Conservation (phyloP, 2,888 invertebrate species). For the Ectemnius lituratus region DNA sequence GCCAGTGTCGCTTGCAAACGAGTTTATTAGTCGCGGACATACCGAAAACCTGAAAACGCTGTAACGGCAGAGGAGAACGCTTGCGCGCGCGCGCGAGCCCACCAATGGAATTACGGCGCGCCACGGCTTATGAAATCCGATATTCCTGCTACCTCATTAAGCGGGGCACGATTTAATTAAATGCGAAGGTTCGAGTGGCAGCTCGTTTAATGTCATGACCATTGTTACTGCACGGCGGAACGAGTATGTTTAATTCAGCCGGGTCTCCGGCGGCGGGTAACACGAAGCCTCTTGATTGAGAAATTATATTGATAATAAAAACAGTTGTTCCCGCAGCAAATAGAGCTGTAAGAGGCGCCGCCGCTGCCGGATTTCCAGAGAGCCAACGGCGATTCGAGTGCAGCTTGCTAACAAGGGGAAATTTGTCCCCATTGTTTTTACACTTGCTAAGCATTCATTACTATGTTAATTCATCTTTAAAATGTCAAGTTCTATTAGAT, state of each 20-base stretch:
- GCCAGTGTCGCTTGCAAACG: slow-evolving; percentile 33
- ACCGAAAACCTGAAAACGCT: slow-evolving; percentile 38
- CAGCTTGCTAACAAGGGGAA: too few relatives aligned
- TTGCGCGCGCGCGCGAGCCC: neutral
- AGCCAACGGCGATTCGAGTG: too few relatives aligned
- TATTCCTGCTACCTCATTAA: slow-evolving; percentile 36
- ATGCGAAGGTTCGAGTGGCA: slow-evolving; percentile 24
- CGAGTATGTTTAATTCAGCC: neutral
- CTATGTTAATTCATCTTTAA: too few relatives aligned
- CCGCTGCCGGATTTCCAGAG: too few relatives aligned
- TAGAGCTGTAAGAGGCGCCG: neutral
- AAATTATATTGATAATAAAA: slow-evolving; percentile 9
- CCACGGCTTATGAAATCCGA: slow-evolving; percentile 29
- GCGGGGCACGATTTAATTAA: slow-evolving; percentile 32
- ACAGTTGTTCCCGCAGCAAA: neutral
- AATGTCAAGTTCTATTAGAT: too few relatives aligned
- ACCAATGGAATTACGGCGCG: slow-evolving; percentile 33
- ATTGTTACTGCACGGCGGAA: slow-evolving; percentile 21
- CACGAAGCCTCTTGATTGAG: slow-evolving; percentile 5
- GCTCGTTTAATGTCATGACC: slow-evolving; percentile 15
- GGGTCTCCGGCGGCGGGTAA: neutral
- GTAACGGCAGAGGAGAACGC: neutral
- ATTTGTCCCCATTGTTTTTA: neutral
- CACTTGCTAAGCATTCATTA: neutral
- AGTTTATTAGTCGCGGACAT: slow-evolving; percentile 50